These are phyloP conservation scores for Musca vetustissima DNA, from an alignment of 1,140 invertebrate species.

Conservation along the genomic window DNA sequence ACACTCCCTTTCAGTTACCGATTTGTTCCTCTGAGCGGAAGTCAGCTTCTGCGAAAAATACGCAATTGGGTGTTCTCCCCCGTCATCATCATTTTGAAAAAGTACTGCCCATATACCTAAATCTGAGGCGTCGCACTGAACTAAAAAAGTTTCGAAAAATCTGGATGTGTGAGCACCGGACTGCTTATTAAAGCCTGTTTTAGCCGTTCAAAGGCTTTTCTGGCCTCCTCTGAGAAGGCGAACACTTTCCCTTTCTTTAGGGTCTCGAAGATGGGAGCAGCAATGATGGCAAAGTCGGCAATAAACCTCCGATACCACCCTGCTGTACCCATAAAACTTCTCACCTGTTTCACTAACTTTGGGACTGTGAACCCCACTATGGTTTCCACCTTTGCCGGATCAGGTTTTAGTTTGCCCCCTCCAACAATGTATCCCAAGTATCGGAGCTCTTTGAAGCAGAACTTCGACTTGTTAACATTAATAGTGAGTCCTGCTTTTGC, in stretches of 20 bases:
- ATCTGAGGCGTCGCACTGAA: background rate
- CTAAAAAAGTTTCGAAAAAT: background rate
- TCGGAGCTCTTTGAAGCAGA: background rate
- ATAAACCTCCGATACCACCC: background rate
- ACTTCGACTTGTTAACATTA: background rate
- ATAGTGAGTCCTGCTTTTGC: background rate
- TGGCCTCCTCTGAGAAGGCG: background rate
- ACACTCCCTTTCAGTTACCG: background rate
- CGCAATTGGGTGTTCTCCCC: background rate
- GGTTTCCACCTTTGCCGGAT: background rate
- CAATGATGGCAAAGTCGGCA: background rate
- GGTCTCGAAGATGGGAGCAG: background rate
- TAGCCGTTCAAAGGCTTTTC: background rate
- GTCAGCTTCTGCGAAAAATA: conserved; percentile 10
- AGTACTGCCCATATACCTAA: conserved; percentile 2
- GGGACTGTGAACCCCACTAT: background rate
- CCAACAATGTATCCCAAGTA: background rate
- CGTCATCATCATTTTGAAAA: conserved; percentile 1
- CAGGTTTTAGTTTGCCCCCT: background rate
- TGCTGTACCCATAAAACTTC: background rate
- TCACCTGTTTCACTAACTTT: background rate
- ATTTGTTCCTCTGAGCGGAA: background rate
- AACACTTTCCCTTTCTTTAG: background rate
- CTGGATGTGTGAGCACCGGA: background rate
- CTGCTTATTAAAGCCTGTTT: background rate